Evolutionary conservation across 2,888 invertebrate genomes (phyloP).

Genomic region (Protonemura montana): DNA sequence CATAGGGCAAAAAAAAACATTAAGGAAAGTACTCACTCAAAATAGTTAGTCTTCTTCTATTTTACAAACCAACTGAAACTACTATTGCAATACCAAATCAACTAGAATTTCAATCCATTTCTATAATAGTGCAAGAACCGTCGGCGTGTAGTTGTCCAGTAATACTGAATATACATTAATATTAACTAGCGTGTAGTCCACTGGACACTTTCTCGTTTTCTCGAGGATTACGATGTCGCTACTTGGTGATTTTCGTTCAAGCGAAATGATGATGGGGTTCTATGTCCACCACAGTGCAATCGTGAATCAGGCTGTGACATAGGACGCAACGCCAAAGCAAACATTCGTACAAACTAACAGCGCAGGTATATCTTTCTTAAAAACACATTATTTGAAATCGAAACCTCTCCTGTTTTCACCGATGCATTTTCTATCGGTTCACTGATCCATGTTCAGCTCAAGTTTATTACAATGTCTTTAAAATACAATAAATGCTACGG

Average conservation of each 20-base stretch:
- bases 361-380: not conserved
- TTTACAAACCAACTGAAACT: not conserved
- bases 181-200: not conserved
- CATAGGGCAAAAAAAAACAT: not conserved
- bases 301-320: slow-evolving; percentile 34
- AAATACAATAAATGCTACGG: not conserved
- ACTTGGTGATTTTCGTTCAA: not conserved
- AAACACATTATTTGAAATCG: slow-evolving; percentile 24
- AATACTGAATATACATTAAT: not conserved
- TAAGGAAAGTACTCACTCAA: not conserved
- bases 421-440: not conserved
- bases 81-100: not conserved
- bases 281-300: not conserved
- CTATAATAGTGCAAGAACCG: not conserved
- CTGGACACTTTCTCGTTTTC: slow-evolving; percentile 12
- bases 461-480: slow-evolving; percentile 12
- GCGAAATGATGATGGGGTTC: slow-evolving; percentile 18
- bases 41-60: not conserved
- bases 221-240: not conserved
- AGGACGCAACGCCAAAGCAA: not conserved
- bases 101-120: not conserved
- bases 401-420: slow-evolving; percentile 21
- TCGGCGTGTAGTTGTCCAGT: not conserved
- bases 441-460: not conserved
- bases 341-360: slow-evolving; percentile 17